These are phyloP conservation scores for Calliphora vomitoria DNA, from an alignment of 2,888 invertebrate genomes.

Conservation along the genomic window DNA sequence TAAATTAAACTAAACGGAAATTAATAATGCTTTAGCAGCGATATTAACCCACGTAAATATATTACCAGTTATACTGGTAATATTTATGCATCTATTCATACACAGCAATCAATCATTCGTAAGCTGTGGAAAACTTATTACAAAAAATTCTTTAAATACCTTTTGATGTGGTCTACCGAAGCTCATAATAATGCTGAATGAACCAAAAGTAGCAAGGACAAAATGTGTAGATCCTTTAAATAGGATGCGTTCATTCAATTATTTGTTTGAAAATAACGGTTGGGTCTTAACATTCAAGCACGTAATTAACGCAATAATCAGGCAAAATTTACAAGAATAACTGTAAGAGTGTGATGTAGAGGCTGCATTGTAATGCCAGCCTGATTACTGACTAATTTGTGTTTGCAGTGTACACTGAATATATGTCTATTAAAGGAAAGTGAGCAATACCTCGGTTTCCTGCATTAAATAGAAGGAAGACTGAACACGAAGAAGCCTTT, in stretches of 20 bases:
- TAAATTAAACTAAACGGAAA: not conserved
- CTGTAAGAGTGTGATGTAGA: constrained; percentile 8
- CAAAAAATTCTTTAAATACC: constrained; percentile 70
- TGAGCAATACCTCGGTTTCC: constrained; percentile 9
- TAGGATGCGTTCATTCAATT: constrained; percentile 41
- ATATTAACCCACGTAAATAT: not conserved
- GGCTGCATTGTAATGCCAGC: not conserved
- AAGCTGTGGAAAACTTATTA: not conserved
- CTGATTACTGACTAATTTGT: not conserved
- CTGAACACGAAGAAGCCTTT: not conserved
- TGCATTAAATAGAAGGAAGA: not conserved
- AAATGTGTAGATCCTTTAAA: constrained; percentile 5
- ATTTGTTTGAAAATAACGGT: constrained; percentile 25
- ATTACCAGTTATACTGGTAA: not conserved
- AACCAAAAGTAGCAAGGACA: not conserved
- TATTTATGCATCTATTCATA: not conserved
- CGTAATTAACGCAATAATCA: constrained; percentile 73
- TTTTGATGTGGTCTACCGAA: constrained; percentile 65
- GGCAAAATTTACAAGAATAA: constrained; percentile 35
- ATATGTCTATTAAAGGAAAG: not conserved
- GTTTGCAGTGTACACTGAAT: not conserved
- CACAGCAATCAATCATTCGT: not conserved
- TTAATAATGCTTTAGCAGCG: constrained; percentile 9
- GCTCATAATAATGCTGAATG: constrained; percentile 5
- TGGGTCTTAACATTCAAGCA: constrained; percentile 59